A percentile compares a stretch with the other conserved stretches of the same genome.
Evolutionary conservation across 2,113 vertebrate genomes (phyloP).

Genomic region (Hippocampus zosterae): DNA sequence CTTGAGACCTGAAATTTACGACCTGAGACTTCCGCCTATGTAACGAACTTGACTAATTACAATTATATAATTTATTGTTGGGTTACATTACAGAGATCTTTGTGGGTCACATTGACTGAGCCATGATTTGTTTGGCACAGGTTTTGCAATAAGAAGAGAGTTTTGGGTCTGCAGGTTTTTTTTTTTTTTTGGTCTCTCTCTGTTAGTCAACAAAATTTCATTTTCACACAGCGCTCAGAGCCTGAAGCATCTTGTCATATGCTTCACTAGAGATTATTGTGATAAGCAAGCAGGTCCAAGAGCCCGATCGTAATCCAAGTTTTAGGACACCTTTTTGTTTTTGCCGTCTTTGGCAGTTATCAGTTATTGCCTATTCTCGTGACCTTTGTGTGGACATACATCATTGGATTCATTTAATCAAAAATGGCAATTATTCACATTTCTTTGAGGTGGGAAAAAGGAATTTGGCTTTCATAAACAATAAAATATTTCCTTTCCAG

Average conservation of each 20-base stretch:
- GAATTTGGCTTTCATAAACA: neutral
- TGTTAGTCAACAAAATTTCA: constrained; percentile 9
- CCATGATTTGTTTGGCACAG: neutral
- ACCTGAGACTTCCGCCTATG: too few species aligned
- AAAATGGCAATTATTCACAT: neutral
- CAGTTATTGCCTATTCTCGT: constrained; percentile 6
- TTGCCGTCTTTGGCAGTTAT: neutral
- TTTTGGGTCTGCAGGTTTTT: too few species aligned
- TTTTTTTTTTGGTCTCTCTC: constrained; percentile 12
- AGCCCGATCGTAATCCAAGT: constrained; percentile 21
- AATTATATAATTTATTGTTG: too few species aligned
- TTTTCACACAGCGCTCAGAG: constrained; percentile 22
- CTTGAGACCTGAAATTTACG: too few species aligned
- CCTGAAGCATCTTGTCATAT: constrained; percentile 27
- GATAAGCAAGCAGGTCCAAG: constrained; percentile 17
- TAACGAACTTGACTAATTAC: too few species aligned
- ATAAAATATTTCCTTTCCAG: neutral
- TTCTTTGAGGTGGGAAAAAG: neutral
- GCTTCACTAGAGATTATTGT: constrained; percentile 46
- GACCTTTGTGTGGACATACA: neutral
- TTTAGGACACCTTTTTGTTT: constrained; percentile 18
- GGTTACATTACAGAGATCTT: too few species aligned
- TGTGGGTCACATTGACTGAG: too few species aligned
- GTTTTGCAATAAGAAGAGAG: too few species aligned
- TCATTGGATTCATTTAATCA: neutral